phyloP scores from a whole-genome alignment of 2,888 invertebrate species.

The Limnephilus lunatus region DNA sequence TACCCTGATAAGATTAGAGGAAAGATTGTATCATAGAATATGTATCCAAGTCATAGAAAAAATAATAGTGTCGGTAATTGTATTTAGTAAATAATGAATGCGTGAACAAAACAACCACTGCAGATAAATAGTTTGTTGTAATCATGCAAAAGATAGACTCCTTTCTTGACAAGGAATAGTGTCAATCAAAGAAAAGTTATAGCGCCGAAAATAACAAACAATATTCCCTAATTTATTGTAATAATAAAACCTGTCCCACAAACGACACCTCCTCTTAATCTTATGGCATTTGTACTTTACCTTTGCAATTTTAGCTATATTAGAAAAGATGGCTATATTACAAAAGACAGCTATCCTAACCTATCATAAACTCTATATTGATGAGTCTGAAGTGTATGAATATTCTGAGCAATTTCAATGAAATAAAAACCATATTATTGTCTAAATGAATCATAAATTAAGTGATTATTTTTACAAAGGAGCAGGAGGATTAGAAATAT shows the following conservation, averaged over 20 bases:
- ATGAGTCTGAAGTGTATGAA: not conserved
- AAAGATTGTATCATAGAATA: not conserved
- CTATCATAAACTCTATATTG: not conserved
- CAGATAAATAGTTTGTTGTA: not conserved
- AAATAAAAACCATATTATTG: not conserved
- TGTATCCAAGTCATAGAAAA: not conserved
- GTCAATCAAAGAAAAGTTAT: not conserved
- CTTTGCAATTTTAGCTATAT: not conserved
- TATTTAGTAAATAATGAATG: not conserved
- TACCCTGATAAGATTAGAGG: not conserved
- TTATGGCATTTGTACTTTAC: slow-evolving; percentile 37
- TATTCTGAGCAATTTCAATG: not conserved
- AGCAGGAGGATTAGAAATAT: not conserved
- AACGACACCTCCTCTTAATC: slow-evolving; percentile 49
- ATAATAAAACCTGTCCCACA: slow-evolving; percentile 45
- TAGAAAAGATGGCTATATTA: not conserved
- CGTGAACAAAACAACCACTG: not conserved
- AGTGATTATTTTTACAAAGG: not conserved
- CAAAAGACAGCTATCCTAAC: not conserved
- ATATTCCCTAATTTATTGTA: not conserved
- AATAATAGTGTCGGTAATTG: not conserved
- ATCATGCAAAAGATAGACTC: slow-evolving; percentile 27
- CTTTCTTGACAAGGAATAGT: slow-evolving; percentile 2
- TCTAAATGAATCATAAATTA: not conserved
- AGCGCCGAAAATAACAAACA: slow-evolving; percentile 2